These are phyloP conservation scores for Yponomeuta cagnagella DNA, from an alignment of 2,888 invertebrate genomes.

Conservation along the genomic window DNA sequence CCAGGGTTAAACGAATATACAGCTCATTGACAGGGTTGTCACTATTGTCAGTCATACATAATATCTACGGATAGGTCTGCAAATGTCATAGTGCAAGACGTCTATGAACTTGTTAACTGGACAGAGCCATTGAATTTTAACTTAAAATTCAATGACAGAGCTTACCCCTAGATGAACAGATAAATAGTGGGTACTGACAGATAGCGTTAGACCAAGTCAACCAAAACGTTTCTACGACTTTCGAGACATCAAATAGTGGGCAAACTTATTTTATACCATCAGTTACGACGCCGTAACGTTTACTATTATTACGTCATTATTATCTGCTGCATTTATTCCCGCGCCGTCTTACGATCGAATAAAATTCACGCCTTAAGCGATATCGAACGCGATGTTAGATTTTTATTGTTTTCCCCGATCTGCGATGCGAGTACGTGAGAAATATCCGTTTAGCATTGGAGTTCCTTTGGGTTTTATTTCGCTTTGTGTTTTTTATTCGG, in stretches of 20 bases:
- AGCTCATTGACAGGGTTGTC: too few species aligned
- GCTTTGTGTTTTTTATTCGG: too few species aligned
- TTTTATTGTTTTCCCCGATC: not conserved
- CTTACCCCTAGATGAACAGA: too few species aligned
- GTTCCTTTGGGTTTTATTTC: slow-evolving; percentile 15
- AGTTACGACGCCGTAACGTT: not conserved
- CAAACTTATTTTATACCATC: not conserved
- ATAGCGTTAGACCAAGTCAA: too few species aligned
- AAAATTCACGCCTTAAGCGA: not conserved
- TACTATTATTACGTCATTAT: not conserved
- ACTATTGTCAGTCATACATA: too few species aligned
- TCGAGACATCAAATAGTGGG: not conserved
- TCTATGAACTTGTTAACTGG: too few species aligned
- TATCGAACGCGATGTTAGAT: not conserved
- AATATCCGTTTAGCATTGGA: not conserved
- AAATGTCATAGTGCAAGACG: too few species aligned
- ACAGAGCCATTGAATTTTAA: too few species aligned
- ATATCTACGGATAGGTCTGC: too few species aligned
- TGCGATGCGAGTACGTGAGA: not conserved
- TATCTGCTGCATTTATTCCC: not conserved
- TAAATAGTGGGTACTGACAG: too few species aligned
- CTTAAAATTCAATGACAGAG: too few species aligned
- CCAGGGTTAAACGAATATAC: too few species aligned
- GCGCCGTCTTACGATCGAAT: not conserved
- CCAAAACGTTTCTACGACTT: not conserved